phyloP scores from a whole-genome alignment of 1,140 invertebrate species.

The Gryllus bimaculatus region DNA sequence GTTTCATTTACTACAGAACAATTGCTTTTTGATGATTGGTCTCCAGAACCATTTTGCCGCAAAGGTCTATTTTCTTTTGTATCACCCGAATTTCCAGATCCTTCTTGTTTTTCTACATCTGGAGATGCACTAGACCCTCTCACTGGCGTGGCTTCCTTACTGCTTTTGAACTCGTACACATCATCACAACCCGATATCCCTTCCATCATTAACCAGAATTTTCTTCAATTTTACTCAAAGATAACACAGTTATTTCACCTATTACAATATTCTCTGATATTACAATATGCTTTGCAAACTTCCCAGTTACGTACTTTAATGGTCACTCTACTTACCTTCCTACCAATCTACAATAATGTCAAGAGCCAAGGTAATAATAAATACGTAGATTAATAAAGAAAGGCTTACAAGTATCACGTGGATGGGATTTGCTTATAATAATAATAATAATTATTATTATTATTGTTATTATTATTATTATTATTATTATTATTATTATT shows the following conservation, averaged over 20 bases:
- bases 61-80: not conserved
- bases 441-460: no score
- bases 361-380: no score
- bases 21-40: conserved; percentile 25
- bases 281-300: not conserved
- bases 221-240: no score
- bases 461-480: no score
- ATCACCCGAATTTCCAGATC: not conserved
- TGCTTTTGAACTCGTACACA: conserved; percentile 43
- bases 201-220: conserved; percentile 17
- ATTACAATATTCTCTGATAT: not conserved
- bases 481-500: no score
- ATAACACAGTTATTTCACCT: not conserved
- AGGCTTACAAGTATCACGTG: no score
- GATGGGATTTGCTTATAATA: no score
- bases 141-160: conserved; percentile 35
- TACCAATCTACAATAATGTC: no score
- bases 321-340: no score
- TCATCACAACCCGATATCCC: conserved; percentile 35
- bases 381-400: no score
- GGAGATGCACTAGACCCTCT: conserved; percentile 37
- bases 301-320: no score
- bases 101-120: conserved; percentile 24
- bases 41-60: not conserved
- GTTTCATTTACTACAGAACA: conserved; percentile 38